phyloP scores from a whole-genome alignment of 2,888 invertebrate genomes.

The Harpalus rubripes region DNA sequence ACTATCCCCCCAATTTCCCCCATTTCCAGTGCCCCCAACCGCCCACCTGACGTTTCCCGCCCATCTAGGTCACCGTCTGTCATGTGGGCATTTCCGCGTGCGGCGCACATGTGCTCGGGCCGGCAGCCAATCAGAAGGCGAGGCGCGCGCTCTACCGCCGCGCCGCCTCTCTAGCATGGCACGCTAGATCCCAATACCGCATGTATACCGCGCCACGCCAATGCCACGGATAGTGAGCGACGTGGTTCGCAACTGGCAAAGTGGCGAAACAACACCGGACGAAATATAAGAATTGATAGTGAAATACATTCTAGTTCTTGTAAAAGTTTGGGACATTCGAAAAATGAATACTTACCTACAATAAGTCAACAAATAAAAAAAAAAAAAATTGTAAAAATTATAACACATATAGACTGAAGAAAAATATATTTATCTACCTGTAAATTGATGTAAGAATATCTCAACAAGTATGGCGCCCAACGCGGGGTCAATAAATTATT shows the following conservation, averaged over 20 bases:
- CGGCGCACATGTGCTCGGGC: slow-evolving; percentile 61
- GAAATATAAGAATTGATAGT: not conserved
- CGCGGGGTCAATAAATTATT: too few species aligned
- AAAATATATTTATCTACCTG: too few species aligned
- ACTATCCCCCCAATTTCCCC: not conserved
- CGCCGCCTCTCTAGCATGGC: not conserved
- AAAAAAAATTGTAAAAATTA: too few species aligned
- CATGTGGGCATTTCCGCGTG: slow-evolving; percentile 63
- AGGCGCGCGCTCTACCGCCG: slow-evolving; percentile 37
- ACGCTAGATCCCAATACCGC: slow-evolving; percentile 16
- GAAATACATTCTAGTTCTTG: not conserved
- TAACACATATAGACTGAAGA: too few species aligned
- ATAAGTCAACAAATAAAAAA: too few species aligned
- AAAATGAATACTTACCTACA: too few species aligned
- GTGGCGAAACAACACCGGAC: not conserved
- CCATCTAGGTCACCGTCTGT: slow-evolving; percentile 39
- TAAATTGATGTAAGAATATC: too few species aligned
- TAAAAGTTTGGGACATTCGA: too few species aligned
- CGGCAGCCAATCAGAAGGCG: not conserved
- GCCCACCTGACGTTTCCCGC: slow-evolving; percentile 6
- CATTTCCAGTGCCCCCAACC: not conserved
- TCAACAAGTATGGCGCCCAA: too few species aligned
- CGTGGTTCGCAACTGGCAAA: slow-evolving; percentile 14
- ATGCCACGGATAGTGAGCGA: slow-evolving; percentile 1
- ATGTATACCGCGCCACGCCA: not conserved